A percentile compares a stretch with the other conserved stretches of the same genome.
Conservation (phyloP, 2,888 invertebrate species). For the Tetragonula carbonaria region DNA sequence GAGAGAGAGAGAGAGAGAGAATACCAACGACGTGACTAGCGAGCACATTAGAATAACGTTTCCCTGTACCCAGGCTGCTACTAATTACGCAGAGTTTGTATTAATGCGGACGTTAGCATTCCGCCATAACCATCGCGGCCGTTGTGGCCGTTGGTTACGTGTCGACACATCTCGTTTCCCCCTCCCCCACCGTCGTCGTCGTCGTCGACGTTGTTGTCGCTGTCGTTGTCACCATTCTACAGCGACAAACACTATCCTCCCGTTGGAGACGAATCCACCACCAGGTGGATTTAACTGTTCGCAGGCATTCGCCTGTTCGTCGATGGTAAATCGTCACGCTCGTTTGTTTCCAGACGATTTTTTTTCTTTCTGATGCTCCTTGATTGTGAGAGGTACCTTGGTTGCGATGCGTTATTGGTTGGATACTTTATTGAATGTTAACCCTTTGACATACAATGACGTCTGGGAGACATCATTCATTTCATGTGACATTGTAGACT, state of each 20-base stretch:
- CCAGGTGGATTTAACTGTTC: constrained; percentile 69
- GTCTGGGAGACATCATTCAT: too few species aligned
- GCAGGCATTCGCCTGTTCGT: too few species aligned
- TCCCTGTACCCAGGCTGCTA: constrained; percentile 60
- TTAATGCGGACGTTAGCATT: constrained; percentile 80
- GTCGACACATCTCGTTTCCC: constrained; percentile 38
- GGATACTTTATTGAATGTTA: too few species aligned
- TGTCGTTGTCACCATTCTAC: not conserved
- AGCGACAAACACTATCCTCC: constrained; percentile 2
- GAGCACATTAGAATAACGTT: constrained; percentile 67
- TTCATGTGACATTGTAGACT: too few species aligned
- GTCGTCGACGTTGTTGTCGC: constrained; percentile 9
- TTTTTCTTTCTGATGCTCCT: too few species aligned
- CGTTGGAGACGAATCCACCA: constrained; percentile 32
- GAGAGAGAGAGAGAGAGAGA: too few species aligned
- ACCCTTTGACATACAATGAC: too few species aligned
- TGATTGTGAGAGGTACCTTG: too few species aligned
- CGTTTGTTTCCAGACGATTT: too few species aligned
- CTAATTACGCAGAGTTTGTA: constrained; percentile 79
- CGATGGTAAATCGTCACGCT: too few species aligned
- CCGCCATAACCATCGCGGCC: constrained; percentile 65
- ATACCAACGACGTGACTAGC: constrained; percentile 44
- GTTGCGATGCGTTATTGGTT: too few species aligned
- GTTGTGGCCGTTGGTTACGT: constrained; percentile 48
- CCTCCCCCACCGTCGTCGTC: constrained; percentile 5